These are phyloP conservation scores for Brachyrhaphis roseni DNA, from an alignment of 2,797 vertebrate genomes.

Conservation along the genomic window DNA sequence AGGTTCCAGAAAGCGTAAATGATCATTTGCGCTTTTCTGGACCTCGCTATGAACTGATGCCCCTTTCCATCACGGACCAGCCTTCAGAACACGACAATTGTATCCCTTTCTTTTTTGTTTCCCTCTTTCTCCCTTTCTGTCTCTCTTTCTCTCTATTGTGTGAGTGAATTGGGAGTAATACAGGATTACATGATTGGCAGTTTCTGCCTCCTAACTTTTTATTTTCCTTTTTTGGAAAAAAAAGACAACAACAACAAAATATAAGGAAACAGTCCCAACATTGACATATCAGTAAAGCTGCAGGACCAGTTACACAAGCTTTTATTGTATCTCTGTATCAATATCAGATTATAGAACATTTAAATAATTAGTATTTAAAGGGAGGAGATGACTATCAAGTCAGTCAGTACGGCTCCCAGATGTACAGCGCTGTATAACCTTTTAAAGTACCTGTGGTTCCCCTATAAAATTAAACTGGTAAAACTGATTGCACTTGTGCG, in stretches of 20 bases:
- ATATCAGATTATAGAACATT: constrained; percentile 85
- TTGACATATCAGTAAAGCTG: constrained; percentile 85
- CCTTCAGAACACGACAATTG: constrained; percentile 72
- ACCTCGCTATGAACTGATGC: constrained; percentile 79
- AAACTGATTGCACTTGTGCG: constrained; percentile 46
- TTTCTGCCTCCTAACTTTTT: constrained; percentile 77
- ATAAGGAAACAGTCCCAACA: constrained; percentile 72
- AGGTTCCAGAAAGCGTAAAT: constrained; percentile 49
- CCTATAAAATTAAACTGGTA: constrained; percentile 75
- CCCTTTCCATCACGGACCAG: constrained; percentile 62
- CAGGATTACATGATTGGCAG: constrained; percentile 82
- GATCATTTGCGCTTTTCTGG: constrained; percentile 46
- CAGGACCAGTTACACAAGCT: constrained; percentile 86
- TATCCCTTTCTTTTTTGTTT: constrained; percentile 52
- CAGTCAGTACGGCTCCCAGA: constrained; percentile 81
- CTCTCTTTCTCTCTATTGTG: constrained; percentile 86
- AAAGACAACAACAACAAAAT: constrained; percentile 30
- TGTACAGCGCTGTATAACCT: constrained; percentile 81
- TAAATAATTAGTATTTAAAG: constrained; percentile 88
- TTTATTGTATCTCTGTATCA: constrained; percentile 88
- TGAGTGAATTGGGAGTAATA: constrained; percentile 87
- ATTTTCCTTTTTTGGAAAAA: constrained; percentile 76
- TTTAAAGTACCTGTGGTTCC: constrained; percentile 81
- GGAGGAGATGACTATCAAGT: constrained; percentile 86
- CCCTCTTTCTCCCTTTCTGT: constrained; percentile 57